A percentile compares a stretch with the other conserved stretches of the same genome.
phyloP scores from a whole-genome alignment of 2,797 vertebrate genomes.

The Babyrousa celebensis region DNA sequence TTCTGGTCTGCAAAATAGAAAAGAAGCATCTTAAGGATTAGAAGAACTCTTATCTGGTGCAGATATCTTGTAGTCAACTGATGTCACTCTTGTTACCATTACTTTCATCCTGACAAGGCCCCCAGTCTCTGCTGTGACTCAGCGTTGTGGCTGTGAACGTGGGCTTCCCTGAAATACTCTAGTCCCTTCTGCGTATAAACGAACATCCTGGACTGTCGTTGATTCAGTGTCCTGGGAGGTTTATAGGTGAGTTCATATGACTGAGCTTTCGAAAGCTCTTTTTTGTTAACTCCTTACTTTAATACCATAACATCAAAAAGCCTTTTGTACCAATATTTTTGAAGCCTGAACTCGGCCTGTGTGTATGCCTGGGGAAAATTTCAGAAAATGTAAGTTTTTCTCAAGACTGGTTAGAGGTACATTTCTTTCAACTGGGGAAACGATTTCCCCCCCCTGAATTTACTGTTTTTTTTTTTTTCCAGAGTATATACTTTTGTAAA shows the following conservation, averaged over 20 bases:
- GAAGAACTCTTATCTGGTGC: conserved; percentile 43
- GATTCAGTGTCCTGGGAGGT: not conserved
- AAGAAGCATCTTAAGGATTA: conserved; percentile 43
- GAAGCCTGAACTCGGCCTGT: not conserved
- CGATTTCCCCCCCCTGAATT: not conserved
- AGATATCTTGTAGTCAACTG: not conserved
- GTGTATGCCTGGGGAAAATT: not conserved
- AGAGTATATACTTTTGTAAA: not conserved
- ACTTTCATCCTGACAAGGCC: not conserved
- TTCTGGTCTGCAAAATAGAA: conserved; percentile 39
- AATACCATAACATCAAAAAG: conserved; percentile 30
- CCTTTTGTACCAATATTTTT: conserved; percentile 4
- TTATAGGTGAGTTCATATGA: conserved; percentile 15
- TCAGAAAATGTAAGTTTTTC: conserved; percentile 44
- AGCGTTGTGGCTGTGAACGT: not conserved
- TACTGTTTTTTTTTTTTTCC: conserved; percentile 56
- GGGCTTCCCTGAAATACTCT: not conserved
- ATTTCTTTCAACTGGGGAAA: not conserved
- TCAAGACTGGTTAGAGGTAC: not conserved
- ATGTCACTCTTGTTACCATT: not conserved
- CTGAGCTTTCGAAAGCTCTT: conserved; percentile 57
- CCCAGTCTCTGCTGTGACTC: not conserved
- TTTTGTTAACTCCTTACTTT: conserved; percentile 69
- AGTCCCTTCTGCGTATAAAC: not conserved
- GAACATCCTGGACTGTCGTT: not conserved